Evolutionary conservation across 2,113 vertebrate species (phyloP), one percentile per base, ranked within the genome.

Genomic region (Pogona vitticeps): DNA sequence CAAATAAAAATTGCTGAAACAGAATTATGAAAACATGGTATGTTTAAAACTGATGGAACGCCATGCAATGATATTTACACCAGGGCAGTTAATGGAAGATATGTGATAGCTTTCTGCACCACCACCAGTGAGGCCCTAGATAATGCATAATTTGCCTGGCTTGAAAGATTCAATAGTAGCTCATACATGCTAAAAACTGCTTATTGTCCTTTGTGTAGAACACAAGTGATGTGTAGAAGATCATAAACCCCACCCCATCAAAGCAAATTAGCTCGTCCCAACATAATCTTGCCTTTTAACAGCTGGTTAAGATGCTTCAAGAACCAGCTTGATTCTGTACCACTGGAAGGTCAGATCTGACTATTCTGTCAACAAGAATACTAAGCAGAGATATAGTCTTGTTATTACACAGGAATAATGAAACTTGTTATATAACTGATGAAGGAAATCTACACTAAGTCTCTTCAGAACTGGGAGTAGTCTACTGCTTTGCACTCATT

Each of bases 361-460:
- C 73, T 90, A 76, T 91, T 94, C 95, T 95, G 90, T 96, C 95
- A 95, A 86, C 91, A 83, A 90, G 87, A 94, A 94, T 85, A 91
- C 90, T 88, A 89, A 90, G 89, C 90, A 86, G 90, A 77, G 76
- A 83, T 91, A 83, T 89, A 83, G 84, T 68, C 91, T 82, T 95
- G 92, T 93, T 93, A 94, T 13, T 87, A 92, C 91, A 93, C 61
- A 82, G 94, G 85, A 92, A 93, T 94, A 92, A 92, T 94, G 91
- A 90, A 75, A 95, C 85, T 89, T 72, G 88, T 88, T 91, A 87
- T 87, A 68, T 65, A 79, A 88, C 82, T 86, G 95, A 95, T 94
- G 94, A 95, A 94, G 93, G 93, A 95, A 95, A 91, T 17, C 89
- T 67, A 90, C 70, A 91, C 84, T 65, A 86, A 92, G 90, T 90